Evolutionary conservation across 2,888 invertebrate genomes (phyloP), one percentile per base, ranked within the genome.

Genomic region (Amiota mariae): DNA sequence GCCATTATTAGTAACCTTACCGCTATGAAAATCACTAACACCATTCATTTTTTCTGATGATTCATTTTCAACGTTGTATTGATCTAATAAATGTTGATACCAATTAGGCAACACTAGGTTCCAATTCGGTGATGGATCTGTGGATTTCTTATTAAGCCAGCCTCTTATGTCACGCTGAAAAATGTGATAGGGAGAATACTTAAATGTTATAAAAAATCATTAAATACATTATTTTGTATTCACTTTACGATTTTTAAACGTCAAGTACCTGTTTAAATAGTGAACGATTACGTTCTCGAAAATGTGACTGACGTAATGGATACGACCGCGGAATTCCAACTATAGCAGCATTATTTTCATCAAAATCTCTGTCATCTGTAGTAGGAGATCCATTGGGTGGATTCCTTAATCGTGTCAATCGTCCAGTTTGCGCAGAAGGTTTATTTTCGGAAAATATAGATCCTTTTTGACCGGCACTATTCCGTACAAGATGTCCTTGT

Each of bases 211-310:
- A n/a, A 46, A 13, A 20, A 64, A 4, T 64, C 18, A 18, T 59
- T 1, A 0, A 20, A 63, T 12, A 63, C 8, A 63, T 36, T 36
- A 18, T 8, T 59, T 67, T 67, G 2, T 47, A n/a, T 49, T 67
- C 18, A 49, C 10, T 8, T 13, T 11, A 71, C 56, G 36, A 36
- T 36, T 36, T 36, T 36, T 2, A 6, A 36, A 36, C 6, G 36
- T 36, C 36, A 36, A 36, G 79, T 77, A 89, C 89, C 85, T 88
- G 86, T 75, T 85, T 82, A 8, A 86, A 81, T 11, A 89, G 76
- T 0, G 85, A 86, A 1, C 89, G 87, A 79, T 88, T 89, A 51
- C 89, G 78, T 80, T 89, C 89, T 12, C 89, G 84, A 72, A 89
- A 89, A 72, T 88, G 86, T 4, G 89, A 89, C 74, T 87, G 81